Evolutionary conservation across 2,888 invertebrate species (phyloP), one percentile per base, ranked within the genome.

Genomic region (Caenorhabditis doughertyi): DNA sequence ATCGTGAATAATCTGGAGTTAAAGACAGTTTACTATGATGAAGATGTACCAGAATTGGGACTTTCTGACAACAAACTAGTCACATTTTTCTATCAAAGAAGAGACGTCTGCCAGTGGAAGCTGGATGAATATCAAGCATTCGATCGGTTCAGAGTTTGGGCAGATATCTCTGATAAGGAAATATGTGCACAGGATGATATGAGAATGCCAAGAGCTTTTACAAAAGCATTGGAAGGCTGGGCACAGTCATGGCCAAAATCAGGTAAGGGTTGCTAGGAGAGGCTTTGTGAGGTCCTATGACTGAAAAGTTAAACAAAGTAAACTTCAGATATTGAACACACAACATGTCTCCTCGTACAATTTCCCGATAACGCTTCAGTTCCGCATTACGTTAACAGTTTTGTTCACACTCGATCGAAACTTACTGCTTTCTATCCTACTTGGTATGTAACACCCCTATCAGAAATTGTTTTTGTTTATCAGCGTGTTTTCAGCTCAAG

Each of bases 401-500:
- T 89, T 68, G 88, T 89, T 9, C 84, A 88, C 35, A 85, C 84
- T 9, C 42, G 85, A 49, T 79, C 84, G 7, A 85, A 88, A 47
- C 68, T 89, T 9, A 86, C 87, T 2, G 86, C 85, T 7, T 87
- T 86, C 58, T 89, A 88, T 80, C 89, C 89, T 2, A 62, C 68
- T 27, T 89, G 89, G 89, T 89, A 29, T 58, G 79, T 13, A 18
- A 4, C 2, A 1, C 32, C 4, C 32, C 9, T 32, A 7, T 32
- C 32, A 32, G 32, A 11, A 49, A 32, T 4, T 5, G 18, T 23
- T 32, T 51, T 70, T 3, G 13, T 11, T 25, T 47, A n/a, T n/a
- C n/a, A n/a, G n/a, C n/a, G n/a, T n/a, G n/a, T 18, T 80, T 88
- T 55, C 79, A 88, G 88, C 21, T 81, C 87, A 9, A 64, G 53